Conservation (phyloP, 2,113 vertebrate species). For the Rhinolophus ferrumequinum region DNA sequence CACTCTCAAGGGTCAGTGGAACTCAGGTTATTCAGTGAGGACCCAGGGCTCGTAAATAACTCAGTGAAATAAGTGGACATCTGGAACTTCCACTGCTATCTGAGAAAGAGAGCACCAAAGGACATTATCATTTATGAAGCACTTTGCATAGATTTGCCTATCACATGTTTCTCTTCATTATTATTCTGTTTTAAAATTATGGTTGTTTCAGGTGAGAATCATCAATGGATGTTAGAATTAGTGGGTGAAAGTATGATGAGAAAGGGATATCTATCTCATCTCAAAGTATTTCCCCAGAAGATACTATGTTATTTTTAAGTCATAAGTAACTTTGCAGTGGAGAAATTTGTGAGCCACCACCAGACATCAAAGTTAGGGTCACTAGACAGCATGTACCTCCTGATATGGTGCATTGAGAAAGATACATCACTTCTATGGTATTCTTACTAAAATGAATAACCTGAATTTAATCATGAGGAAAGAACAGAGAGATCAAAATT, state of each 20-base stretch:
- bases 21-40: not conserved
- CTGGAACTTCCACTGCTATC: not conserved
- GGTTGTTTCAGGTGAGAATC: not conserved
- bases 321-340: not conserved
- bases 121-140: not conserved
- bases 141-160: not conserved
- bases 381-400: not conserved
- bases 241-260: not conserved
- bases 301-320: no score
- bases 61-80: not conserved
- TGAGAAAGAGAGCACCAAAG: not conserved
- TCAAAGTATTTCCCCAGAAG: not conserved
- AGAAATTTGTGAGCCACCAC: not conserved
- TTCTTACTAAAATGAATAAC: not conserved
- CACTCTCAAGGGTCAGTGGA: not conserved
- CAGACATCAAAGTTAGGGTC: not conserved
- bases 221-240: not conserved
- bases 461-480: not conserved
- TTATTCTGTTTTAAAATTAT: slow-evolving; percentile 40
- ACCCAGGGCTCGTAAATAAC: not conserved
- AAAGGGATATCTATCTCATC: not conserved
- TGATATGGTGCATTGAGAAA: not conserved
- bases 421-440: not conserved
- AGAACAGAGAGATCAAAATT: not conserved
- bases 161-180: not conserved